A percentile compares a stretch with the other conserved stretches of the same genome.
phyloP scores from a whole-genome alignment of 64 coral and sea anemone genomes.

The Dendronephthya gigantea region DNA sequence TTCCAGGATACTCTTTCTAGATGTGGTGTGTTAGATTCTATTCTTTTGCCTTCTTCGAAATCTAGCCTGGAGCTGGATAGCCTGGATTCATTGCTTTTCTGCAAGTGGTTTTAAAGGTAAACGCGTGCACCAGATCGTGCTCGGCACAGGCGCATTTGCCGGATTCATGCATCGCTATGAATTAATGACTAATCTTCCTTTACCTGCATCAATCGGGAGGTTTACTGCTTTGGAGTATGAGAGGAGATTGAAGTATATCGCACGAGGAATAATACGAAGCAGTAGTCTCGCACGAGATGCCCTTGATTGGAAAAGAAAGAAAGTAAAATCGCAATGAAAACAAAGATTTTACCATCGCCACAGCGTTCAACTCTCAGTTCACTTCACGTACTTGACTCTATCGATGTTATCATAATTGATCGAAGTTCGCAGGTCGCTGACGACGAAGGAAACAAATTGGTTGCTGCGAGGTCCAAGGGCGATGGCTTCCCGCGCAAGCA shows the following conservation, averaged over 20 bases:
- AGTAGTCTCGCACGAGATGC: neutral
- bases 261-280: neutral
- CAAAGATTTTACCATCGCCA: too few relatives aligned
- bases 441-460: neutral
- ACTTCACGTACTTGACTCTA: neutral
- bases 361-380: neutral
- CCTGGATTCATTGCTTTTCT: too few relatives aligned
- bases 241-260: neutral
- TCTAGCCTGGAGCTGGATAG: too few relatives aligned
- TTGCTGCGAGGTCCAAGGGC: neutral
- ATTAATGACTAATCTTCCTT: neutral
- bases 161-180: too few relatives aligned
- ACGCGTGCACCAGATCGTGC: too few relatives aligned
- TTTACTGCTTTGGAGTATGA: neutral
- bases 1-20: too few relatives aligned
- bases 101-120: too few relatives aligned
- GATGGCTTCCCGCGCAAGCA: neutral
- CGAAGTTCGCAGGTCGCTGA: neutral
- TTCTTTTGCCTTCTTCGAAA: too few relatives aligned
- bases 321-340: neutral
- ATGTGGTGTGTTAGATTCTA: too few relatives aligned
- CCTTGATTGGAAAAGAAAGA: neutral
- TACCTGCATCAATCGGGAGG: neutral
- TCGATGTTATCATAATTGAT: neutral
- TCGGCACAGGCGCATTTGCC: too few relatives aligned